Percentiles rank a stretch among this genome's conserved stretches.
Conservation (phyloP, 2,797 vertebrate genomes). For the Pipistrellus pipistrellus region DNA sequence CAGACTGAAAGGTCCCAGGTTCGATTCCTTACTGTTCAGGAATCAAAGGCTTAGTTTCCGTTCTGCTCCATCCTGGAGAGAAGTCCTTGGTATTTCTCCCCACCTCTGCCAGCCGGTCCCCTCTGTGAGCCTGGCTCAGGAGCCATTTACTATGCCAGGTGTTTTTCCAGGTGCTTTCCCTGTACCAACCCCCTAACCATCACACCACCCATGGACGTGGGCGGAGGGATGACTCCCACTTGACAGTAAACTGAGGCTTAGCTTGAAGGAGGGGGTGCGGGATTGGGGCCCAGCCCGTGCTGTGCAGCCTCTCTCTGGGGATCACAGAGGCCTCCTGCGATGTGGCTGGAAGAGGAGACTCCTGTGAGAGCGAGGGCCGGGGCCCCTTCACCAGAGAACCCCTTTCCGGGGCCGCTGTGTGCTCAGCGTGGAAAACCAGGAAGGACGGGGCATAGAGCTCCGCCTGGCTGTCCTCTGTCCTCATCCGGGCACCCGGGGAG, state of each 20-base stretch:
- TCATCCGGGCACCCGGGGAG: accelerated
- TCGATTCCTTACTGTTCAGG: no score
- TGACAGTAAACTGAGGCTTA: not conserved
- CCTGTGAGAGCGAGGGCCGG: not conserved
- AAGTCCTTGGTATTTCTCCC: no score
- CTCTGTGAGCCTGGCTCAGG: accelerated
- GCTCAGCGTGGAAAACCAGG: not conserved
- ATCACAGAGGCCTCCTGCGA: not conserved
- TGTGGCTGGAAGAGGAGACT: not conserved
- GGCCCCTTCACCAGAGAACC: not conserved
- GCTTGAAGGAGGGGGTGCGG: not conserved
- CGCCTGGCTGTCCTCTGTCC: not conserved
- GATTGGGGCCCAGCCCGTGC: not conserved
- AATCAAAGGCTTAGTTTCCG: not conserved
- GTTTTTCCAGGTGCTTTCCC: no score
- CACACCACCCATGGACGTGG: accelerated
- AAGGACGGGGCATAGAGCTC: accelerated
- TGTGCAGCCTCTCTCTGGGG: not conserved
- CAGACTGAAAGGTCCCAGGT: no score
- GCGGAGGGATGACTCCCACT: no score
- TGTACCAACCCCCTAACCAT: accelerated
- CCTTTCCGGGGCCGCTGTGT: accelerated
- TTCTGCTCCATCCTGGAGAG: not conserved
- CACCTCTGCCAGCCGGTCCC: accelerated
- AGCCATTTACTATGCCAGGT: accelerated